Conservation (phyloP, 1,140 invertebrate species). For the Coboldia fuscipes region DNA sequence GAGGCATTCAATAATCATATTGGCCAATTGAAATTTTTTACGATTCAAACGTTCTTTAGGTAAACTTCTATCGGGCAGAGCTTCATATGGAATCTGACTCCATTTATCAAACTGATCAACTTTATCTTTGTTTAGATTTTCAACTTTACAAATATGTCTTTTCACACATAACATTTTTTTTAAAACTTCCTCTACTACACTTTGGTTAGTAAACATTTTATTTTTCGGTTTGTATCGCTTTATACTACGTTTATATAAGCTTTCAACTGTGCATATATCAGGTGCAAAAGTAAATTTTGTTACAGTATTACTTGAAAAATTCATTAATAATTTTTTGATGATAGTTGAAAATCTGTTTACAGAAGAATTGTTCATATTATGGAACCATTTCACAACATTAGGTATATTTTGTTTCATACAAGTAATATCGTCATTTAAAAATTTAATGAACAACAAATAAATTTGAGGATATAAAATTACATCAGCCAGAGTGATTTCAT, state of each 20-base stretch:
- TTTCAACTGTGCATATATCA: slow-evolving; percentile 10
- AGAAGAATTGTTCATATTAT: slow-evolving; percentile 11
- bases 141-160: slow-evolving; percentile 20
- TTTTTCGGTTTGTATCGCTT: slow-evolving; percentile 49
- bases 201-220: slow-evolving; percentile 49
- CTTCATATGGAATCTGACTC: slow-evolving; percentile 48
- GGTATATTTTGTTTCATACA: slow-evolving; percentile 36
- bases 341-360: too few relatives aligned
- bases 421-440: too few relatives aligned
- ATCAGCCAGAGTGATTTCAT: slow-evolving; percentile 63
- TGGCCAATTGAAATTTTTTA: slow-evolving; percentile 80
- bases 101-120: slow-evolving; percentile 37
- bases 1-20: slow-evolving; percentile 57
- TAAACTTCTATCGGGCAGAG: slow-evolving; percentile 55
- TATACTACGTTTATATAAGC: slow-evolving; percentile 60
- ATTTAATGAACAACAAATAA: slow-evolving; percentile 34
- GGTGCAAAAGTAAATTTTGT: background rate
- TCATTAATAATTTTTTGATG: too few relatives aligned
- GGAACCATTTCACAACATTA: slow-evolving; percentile 41
- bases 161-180: slow-evolving; percentile 22
- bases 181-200: slow-evolving; percentile 44
- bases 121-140: slow-evolving; percentile 12
- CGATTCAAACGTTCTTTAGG: slow-evolving; percentile 46
- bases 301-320: too few relatives aligned
- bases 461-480: slow-evolving; percentile 55